phyloP scores from a whole-genome alignment of 1,140 invertebrate species.

The Drosophila lacteicornis region DNA sequence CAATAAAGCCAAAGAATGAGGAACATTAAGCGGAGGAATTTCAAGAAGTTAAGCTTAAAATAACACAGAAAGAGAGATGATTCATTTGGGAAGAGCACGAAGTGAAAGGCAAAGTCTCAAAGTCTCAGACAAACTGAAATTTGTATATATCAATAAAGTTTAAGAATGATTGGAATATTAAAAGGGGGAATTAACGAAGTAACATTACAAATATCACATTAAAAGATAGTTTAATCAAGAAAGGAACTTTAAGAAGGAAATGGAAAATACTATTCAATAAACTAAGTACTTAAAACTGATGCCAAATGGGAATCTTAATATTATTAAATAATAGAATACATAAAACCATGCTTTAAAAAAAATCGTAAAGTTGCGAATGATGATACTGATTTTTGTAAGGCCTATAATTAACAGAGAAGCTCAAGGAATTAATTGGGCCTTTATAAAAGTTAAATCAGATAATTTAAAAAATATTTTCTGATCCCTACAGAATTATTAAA shows the following conservation, averaged over 20 bases:
- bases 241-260: neutral
- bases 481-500: too few relatives aligned
- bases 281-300: neutral
- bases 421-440: neutral
- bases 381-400: too few relatives aligned
- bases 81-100: neutral
- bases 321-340: neutral
- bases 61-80: neutral
- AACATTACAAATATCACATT: neutral
- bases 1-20: conserved; percentile 33
- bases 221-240: neutral
- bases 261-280: neutral
- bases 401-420: too few relatives aligned
- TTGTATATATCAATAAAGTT: conserved; percentile 7
- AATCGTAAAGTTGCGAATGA: neutral
- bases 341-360: too few relatives aligned
- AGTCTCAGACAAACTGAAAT: neutral
- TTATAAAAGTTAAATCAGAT: neutral
- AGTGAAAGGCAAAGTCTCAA: neutral
- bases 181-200: neutral
- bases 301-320: too few relatives aligned
- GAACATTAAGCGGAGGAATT: conserved; percentile 29
- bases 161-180: neutral
- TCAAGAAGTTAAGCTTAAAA: conserved; percentile 2
- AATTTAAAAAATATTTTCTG: neutral